Evolutionary conservation across 2,797 vertebrate genomes (phyloP).

Genomic region (Sebastes melanostomus): DNA sequence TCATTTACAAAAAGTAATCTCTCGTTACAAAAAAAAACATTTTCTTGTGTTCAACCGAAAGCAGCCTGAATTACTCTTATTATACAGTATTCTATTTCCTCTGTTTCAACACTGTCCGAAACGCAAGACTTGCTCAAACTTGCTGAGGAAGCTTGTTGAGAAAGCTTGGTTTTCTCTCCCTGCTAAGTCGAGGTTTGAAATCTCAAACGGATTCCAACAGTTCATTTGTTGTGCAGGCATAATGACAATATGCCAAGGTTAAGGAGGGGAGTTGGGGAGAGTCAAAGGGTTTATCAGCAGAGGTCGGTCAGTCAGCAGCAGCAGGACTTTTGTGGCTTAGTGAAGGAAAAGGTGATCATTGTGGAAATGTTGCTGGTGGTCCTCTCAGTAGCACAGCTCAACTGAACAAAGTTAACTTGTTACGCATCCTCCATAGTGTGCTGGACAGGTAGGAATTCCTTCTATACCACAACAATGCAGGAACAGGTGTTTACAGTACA

Average conservation of each 20-base stretch:
- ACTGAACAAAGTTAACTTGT: constrained; percentile 8
- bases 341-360: constrained; percentile 89
- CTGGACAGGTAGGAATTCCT: constrained; percentile 3
- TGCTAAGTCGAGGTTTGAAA: constrained; percentile 80
- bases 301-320: constrained; percentile 85
- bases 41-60: constrained; percentile 72
- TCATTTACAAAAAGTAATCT: constrained; percentile 89
- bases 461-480: not conserved
- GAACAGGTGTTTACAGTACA: not conserved
- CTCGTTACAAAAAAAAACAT: constrained; percentile 72
- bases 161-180: constrained; percentile 83
- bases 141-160: constrained; percentile 67
- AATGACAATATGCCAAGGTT: constrained; percentile 64
- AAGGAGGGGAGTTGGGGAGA: constrained; percentile 15
- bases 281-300: constrained; percentile 71
- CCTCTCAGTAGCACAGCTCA: constrained; percentile 32
- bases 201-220: constrained; percentile 64
- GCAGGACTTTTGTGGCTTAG: constrained; percentile 81
- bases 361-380: constrained; percentile 53
- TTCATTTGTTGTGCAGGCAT: constrained; percentile 78
- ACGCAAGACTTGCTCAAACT: constrained; percentile 71
- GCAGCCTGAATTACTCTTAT: constrained; percentile 76
- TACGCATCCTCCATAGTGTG: not conserved
- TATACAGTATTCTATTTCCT: constrained; percentile 79
- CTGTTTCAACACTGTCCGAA: constrained; percentile 86